Base-by-base conservation (phyloP, 2,113 vertebrate species). In the Machaerirhynchus nigripectus region DNA sequence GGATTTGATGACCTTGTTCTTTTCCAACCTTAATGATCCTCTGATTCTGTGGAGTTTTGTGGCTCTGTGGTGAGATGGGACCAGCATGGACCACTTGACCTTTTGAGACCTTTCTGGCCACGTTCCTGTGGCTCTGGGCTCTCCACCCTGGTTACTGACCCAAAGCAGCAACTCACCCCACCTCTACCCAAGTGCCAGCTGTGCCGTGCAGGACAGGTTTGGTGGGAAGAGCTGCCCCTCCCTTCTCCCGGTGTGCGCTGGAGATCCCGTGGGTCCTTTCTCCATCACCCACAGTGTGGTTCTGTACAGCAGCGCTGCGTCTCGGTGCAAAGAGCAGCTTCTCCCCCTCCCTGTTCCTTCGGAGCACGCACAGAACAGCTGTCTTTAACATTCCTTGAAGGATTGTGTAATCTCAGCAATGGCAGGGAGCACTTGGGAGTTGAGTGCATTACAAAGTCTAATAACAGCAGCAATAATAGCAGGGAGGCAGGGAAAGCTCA, bases 401-500 rank as follows among this genome's bases (percentile, higher is more conserved):
- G 56, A 47, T 87, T 79, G 78, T 64, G 82, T 71, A 83, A 95
- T 93, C 92, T 87, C 33, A 56, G 90, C 85, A 46, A 15, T 18
- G 53, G 85, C 75, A 80, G 85, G 57, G 70, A 91, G 85, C 92
- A 40, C 82, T 88, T 21, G 88, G 92, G 95, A 96, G 82, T 42
- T 33, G 90, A 83, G 37, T 37, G 79, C 82, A 60, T 95, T 95
- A 73, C 71, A 46, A 93, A 95, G 90, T 83, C 92, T 94, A 95
- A 95, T 92, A 95, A 90, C 85, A 85, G 85, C 74, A 90, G 55
- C 86, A 93, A 37, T 68, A 94, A 86, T 61, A 94, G 52, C 90
- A 44, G 87, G 7, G 57, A 91, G 81, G 87, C 93, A 94, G 14
- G 0, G 70, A 33, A 10, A 50, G 79, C 92, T 97, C 92, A 96